These are phyloP conservation scores for Cephus pulcher DNA, from an alignment of 2,888 invertebrate species.

Conservation along the genomic window DNA sequence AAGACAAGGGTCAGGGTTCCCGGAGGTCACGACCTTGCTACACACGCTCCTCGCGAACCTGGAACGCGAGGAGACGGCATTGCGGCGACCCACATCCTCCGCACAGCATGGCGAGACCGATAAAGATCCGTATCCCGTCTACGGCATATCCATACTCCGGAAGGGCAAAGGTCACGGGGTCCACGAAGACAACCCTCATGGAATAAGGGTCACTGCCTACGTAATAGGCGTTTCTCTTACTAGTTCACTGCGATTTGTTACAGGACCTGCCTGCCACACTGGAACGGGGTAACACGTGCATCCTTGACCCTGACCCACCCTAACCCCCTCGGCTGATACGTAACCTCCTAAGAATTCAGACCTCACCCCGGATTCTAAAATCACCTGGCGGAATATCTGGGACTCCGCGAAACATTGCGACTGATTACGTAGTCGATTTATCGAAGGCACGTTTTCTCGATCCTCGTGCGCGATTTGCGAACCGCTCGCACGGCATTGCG, in stretches of 20 bases:
- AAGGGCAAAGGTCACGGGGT: neutral
- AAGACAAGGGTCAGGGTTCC: slow-evolving; percentile 16
- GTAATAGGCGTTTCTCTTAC: neutral
- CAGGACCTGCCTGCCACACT: neutral
- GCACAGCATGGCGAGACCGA: slow-evolving; percentile 7
- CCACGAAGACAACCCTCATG: neutral
- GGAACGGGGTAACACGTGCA: slow-evolving; percentile 15
- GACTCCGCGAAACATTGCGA: neutral
- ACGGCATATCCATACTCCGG: neutral
- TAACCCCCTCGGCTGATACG: neutral
- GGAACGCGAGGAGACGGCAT: slow-evolving; percentile 23
- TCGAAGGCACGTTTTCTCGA: neutral
- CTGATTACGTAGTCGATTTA: neutral
- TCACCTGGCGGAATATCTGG: neutral
- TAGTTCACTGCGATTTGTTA: neutral
- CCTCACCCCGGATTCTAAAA: neutral
- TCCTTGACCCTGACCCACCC: slow-evolving; percentile 40
- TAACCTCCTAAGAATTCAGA: neutral
- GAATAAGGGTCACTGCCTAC: neutral
- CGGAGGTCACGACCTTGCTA: slow-evolving; percentile 14
- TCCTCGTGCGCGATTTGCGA: neutral
- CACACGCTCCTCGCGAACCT: slow-evolving; percentile 13
- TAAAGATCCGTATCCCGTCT: neutral
- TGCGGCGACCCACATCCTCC: slow-evolving; percentile 31
- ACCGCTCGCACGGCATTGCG: slow-evolving; percentile 17